A percentile compares a stretch with the other conserved stretches of the same genome.
phyloP scores from a whole-genome alignment of 2,888 invertebrate genomes.

The Phorcus lineatus region DNA sequence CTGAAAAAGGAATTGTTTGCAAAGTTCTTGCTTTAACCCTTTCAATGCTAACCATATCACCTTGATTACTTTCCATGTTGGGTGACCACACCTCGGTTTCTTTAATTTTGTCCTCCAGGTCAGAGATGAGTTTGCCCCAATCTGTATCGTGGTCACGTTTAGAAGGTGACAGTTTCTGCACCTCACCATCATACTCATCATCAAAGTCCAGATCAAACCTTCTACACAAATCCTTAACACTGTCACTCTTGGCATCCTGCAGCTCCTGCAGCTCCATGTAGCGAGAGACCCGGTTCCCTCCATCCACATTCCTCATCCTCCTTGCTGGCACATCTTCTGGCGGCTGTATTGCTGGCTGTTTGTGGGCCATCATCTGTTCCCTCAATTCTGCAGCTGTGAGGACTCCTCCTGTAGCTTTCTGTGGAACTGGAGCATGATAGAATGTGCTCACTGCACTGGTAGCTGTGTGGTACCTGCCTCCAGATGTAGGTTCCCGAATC shows the following conservation, averaged over 20 bases:
- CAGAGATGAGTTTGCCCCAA: constrained; percentile 41
- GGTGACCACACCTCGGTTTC: constrained; percentile 69
- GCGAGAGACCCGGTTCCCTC: neutral
- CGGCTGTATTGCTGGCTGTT: constrained; percentile 10
- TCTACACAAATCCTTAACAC: constrained; percentile 51
- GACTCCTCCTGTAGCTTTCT: constrained; percentile 17
- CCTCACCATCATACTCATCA: constrained; percentile 15
- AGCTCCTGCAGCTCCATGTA: constrained; percentile 47
- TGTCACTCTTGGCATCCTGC: constrained; percentile 55
- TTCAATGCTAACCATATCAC: constrained; percentile 64
- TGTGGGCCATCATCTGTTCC: constrained; percentile 41
- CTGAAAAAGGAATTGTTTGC: constrained; percentile 69
- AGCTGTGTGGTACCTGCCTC: constrained; percentile 31
- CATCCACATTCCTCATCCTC: neutral
- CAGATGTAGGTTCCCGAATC: constrained; percentile 28
- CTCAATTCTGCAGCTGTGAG: constrained; percentile 37
- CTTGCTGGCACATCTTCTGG: neutral
- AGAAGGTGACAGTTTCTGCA: constrained; percentile 33
- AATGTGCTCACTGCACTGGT: constrained; percentile 33
- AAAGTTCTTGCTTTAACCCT: constrained; percentile 66
- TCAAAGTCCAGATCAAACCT: constrained; percentile 47
- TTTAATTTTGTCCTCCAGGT: constrained; percentile 40
- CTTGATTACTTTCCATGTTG: constrained; percentile 64
- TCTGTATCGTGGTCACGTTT: constrained; percentile 32
- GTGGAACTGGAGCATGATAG: constrained; percentile 19